These are phyloP conservation scores for Brachyistius frenatus DNA, from an alignment of 2,113 vertebrate species.

Conservation along the genomic window DNA sequence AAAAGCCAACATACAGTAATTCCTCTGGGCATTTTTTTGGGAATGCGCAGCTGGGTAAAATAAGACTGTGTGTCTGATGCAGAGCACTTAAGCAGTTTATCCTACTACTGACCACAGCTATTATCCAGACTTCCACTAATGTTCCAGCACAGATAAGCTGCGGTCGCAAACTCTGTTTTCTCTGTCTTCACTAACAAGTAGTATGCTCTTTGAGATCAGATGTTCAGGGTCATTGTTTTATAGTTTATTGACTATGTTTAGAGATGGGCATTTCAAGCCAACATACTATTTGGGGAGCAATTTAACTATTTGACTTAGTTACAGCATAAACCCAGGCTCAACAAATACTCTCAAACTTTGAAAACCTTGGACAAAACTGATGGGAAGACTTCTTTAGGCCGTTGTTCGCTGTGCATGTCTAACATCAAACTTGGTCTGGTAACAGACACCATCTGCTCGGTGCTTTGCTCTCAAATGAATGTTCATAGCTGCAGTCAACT, in stretches of 20 bases:
- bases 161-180: not conserved
- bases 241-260: not conserved
- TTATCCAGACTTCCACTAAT: not conserved
- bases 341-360: too few species aligned
- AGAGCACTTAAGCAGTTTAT: not conserved
- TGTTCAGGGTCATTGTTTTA: not conserved
- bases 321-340: too few species aligned
- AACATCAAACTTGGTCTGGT: too few species aligned
- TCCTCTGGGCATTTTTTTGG: not conserved
- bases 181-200: not conserved
- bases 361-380: too few species aligned
- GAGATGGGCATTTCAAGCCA: too few species aligned
- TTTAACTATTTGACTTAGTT: too few species aligned
- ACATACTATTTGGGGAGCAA: too few species aligned
- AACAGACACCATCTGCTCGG: too few species aligned
- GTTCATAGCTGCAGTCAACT: too few species aligned
- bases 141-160: not conserved
- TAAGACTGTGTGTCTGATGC: not conserved
- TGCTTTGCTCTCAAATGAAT: too few species aligned
- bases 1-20: not conserved
- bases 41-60: not conserved
- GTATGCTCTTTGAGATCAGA: not conserved
- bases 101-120: not conserved
- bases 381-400: too few species aligned
- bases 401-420: too few species aligned